Evolutionary conservation across 2,888 invertebrate species (phyloP).

Genomic region (Coronaproctus castanopsis): DNA sequence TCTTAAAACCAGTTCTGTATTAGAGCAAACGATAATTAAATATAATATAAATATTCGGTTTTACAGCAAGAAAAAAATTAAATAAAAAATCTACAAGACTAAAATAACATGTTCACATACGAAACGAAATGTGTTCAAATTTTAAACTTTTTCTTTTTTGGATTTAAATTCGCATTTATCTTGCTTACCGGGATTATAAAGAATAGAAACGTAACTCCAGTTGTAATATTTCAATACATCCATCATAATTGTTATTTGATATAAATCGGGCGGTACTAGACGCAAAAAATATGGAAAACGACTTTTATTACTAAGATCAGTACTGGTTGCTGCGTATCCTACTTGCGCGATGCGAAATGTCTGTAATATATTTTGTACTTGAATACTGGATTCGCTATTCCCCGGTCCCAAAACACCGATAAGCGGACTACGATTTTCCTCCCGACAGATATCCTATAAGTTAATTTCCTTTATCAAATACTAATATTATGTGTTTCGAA

Average conservation of each 20-base stretch:
- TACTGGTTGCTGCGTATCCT: slow-evolving; percentile 55
- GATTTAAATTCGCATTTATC: no score
- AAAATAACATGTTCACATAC: no score
- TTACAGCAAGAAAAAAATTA: no score
- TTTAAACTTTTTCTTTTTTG: no score
- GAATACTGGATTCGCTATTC: slow-evolving; percentile 45
- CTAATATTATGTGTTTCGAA: background rate
- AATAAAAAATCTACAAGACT: no score
- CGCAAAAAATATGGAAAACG: slow-evolving; percentile 55
- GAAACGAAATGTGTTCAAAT: no score
- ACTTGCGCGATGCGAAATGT: slow-evolving; percentile 41
- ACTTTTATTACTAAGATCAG: slow-evolving; percentile 51
- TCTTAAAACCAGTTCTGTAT: no score
- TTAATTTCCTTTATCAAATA: no score
- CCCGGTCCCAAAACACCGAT: slow-evolving; percentile 46
- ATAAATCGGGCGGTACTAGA: slow-evolving; percentile 56
- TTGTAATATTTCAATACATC: slow-evolving; percentile 44
- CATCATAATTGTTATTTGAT: slow-evolving; percentile 52
- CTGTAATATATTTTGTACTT: slow-evolving; percentile 56
- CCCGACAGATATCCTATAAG: slow-evolving; percentile 1
- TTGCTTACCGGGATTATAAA: slow-evolving; percentile 56
- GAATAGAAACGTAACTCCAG: slow-evolving; percentile 60
- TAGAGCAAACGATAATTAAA: no score
- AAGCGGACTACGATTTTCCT: slow-evolving; percentile 8
- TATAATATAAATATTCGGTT: no score